These are phyloP conservation scores for Lacanobia wlatinum DNA, from an alignment of 2,888 invertebrate genomes.

Conservation along the genomic window DNA sequence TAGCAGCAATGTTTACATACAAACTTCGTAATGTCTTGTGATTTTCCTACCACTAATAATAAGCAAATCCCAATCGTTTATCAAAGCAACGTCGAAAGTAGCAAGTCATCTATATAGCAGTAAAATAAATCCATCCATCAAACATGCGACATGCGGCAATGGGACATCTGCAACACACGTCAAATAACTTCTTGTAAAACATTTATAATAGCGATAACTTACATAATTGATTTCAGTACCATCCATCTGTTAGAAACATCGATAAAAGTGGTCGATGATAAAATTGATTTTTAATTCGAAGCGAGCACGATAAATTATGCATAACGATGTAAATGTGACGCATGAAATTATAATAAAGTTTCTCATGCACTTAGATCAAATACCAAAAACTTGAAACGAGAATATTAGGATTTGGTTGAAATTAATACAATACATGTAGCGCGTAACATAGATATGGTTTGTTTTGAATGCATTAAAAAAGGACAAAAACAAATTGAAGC, in stretches of 20 bases:
- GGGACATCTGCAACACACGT: slow-evolving; percentile 74
- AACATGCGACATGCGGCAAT: slow-evolving; percentile 67
- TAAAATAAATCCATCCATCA: slow-evolving; percentile 80
- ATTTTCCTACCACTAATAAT: slow-evolving; percentile 43
- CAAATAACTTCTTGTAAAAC: slow-evolving; percentile 75
- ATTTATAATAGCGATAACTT: slow-evolving; percentile 75
- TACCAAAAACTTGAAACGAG: slow-evolving; percentile 38
- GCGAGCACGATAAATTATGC: slow-evolving; percentile 62
- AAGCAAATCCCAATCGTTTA: slow-evolving; percentile 61
- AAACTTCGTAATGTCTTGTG: slow-evolving; percentile 52
- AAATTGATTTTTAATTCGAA: slow-evolving; percentile 65
- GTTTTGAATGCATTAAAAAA: background rate
- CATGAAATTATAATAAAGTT: slow-evolving; percentile 58
- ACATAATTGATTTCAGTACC: slow-evolving; percentile 69
- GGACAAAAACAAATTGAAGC: background rate
- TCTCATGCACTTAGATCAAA: slow-evolving; percentile 54
- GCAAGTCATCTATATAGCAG: slow-evolving; percentile 82
- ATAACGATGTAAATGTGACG: slow-evolving; percentile 61
- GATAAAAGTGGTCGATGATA: slow-evolving; percentile 57
- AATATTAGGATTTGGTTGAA: slow-evolving; percentile 11
- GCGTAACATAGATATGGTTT: background rate
- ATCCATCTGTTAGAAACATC: slow-evolving; percentile 63
- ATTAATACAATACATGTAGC: background rate
- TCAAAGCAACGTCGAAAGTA: slow-evolving; percentile 71
- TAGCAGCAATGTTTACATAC: slow-evolving; percentile 8